A percentile compares a stretch with the other conserved stretches of the same genome.
These are phyloP conservation scores for Pollenia labialis DNA, from an alignment of 2,888 invertebrate species.

Conservation along the genomic window DNA sequence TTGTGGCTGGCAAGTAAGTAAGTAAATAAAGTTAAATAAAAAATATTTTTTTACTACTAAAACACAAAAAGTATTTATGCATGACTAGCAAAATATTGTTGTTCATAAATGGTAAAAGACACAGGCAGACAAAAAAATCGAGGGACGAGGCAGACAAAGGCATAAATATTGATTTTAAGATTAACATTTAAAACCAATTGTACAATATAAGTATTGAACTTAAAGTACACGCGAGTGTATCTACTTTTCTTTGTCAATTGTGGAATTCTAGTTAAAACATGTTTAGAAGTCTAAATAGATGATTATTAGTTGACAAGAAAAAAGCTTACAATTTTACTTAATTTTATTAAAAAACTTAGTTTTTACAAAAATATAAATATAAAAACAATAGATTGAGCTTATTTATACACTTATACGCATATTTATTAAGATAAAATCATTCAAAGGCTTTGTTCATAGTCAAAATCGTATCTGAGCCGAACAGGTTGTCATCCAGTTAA, in stretches of 20 bases:
- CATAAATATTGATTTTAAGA: conserved; percentile 65
- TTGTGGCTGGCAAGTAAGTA: conserved; percentile 58
- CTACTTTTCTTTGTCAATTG: conserved; percentile 4
- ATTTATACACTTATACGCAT: too few species aligned
- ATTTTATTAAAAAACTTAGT: too few species aligned
- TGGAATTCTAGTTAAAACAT: conserved; percentile 8
- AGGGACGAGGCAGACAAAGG: not conserved
- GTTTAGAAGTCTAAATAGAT: conserved; percentile 1
- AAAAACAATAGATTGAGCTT: too few species aligned
- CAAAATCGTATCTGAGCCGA: too few species aligned
- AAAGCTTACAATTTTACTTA: too few species aligned
- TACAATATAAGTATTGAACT: conserved; percentile 37
- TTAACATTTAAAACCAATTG: conserved; percentile 60
- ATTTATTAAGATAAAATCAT: too few species aligned
- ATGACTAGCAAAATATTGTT: conserved; percentile 59
- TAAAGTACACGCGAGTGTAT: conserved; percentile 5
- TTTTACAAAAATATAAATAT: too few species aligned
- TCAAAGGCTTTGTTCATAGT: too few species aligned
- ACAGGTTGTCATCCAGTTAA: too few species aligned
- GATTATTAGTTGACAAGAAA: too few species aligned
- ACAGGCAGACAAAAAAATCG: not conserved
- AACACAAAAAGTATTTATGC: conserved; percentile 47
- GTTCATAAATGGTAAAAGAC: conserved; percentile 35
- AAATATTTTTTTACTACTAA: conserved; percentile 49
- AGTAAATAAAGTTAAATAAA: conserved; percentile 60